Percentiles rank a stretch among this genome's conserved stretches.
Conservation (phyloP, 2,888 invertebrate genomes). For the Allacma fusca region DNA sequence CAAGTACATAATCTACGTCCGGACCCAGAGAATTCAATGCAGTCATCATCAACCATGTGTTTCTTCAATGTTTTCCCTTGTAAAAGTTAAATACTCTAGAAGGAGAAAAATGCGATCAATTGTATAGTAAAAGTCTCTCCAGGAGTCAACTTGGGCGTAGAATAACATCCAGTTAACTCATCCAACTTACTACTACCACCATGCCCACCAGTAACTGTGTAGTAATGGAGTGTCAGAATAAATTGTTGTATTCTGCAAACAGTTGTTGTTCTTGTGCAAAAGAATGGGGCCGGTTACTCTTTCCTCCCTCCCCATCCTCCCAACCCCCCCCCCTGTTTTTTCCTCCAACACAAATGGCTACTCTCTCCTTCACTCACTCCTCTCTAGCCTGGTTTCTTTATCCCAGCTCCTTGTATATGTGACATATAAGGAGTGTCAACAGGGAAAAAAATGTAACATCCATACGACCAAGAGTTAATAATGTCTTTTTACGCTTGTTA, state of each 20-base stretch:
- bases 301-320: no score
- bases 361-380: background rate
- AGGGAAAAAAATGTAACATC: no score
- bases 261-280: no score
- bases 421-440: no score
- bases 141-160: slow-evolving; percentile 14
- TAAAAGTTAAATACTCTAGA: slow-evolving; percentile 18
- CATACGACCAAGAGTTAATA: no score
- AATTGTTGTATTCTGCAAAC: background rate
- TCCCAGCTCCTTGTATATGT: no score
- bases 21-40: background rate
- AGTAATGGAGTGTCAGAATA: slow-evolving; percentile 33
- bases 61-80: background rate
- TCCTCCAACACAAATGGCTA: background rate
- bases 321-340: no score
- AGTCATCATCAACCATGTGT: background rate
- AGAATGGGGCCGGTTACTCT: no score
- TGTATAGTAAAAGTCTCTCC: slow-evolving; percentile 18
- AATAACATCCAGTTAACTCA: no score
- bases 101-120: slow-evolving; percentile 19
- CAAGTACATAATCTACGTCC: background rate
- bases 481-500: no score
- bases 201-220: no score
- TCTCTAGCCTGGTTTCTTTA: background rate
- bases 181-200: no score